These are phyloP conservation scores for Odobenus rosmarus DNA, from an alignment of 2,113 vertebrate genomes.

Conservation along the genomic window DNA sequence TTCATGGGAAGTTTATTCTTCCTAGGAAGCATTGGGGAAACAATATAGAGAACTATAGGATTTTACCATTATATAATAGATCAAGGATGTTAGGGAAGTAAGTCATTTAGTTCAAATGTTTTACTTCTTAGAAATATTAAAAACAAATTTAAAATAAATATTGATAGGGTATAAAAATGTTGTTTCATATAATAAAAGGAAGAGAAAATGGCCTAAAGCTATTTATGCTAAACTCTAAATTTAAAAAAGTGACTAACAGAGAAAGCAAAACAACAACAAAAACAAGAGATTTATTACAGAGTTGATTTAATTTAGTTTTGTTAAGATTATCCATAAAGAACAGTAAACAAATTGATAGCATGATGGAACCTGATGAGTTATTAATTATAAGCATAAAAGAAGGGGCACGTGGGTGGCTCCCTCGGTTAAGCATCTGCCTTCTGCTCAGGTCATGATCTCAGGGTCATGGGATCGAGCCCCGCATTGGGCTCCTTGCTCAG, in stretches of 20 bases:
- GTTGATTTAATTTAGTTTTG: neutral
- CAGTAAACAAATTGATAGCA: neutral
- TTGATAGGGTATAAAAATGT: neutral
- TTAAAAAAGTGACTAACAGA: neutral
- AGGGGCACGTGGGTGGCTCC: neutral
- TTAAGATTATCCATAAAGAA: neutral
- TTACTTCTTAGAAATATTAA: neutral
- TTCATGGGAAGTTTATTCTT: neutral
- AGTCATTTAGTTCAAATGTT: neutral
- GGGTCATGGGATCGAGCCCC: no score
- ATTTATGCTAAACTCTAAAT: neutral
- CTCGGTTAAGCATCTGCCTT: no score
- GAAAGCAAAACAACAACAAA: neutral
- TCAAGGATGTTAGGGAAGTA: neutral
- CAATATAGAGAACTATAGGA: neutral
- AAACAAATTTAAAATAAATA: slow-evolving; percentile 32
- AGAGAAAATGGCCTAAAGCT: neutral
- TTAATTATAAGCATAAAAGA: slow-evolving; percentile 10
- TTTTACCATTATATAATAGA: neutral
- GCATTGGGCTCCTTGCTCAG: no score
- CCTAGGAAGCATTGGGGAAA: neutral
- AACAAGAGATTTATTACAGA: neutral
- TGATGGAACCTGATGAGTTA: neutral
- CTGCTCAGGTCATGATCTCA: no score
- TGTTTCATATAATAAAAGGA: neutral